phyloP scores from a whole-genome alignment of 2,113 vertebrate genomes.

The Benitochromis conjunctus region DNA sequence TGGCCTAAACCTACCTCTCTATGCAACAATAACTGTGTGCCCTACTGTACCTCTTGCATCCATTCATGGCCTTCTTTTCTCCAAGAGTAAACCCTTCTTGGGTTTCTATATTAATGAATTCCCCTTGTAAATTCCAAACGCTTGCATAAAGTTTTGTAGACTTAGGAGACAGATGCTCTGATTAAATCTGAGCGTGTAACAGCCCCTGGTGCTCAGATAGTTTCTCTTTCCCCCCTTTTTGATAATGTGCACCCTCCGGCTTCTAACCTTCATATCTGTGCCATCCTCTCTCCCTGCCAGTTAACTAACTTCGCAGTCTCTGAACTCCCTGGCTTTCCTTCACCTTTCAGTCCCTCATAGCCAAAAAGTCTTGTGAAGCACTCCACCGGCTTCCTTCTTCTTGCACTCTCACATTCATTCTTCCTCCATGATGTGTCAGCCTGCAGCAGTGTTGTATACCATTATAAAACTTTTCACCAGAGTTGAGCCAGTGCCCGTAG shows the following conservation, averaged over 20 bases:
- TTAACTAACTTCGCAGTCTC: slow-evolving; percentile 51
- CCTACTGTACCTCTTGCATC: not conserved
- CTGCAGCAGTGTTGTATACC: not conserved
- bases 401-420: not conserved
- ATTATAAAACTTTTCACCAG: not conserved
- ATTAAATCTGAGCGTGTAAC: slow-evolving; percentile 43
- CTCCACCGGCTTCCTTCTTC: not conserved
- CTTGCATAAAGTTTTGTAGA: slow-evolving; percentile 51
- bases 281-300: slow-evolving; percentile 47
- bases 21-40: not conserved
- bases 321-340: slow-evolving; percentile 37
- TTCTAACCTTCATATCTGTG: slow-evolving; percentile 57
- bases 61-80: not conserved
- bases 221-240: slow-evolving; percentile 31
- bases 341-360: slow-evolving; percentile 23
- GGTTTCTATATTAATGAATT: slow-evolving; percentile 15
- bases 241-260: slow-evolving; percentile 36
- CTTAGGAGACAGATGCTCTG: slow-evolving; percentile 49
- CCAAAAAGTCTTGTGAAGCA: not conserved
- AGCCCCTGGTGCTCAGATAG: slow-evolving; percentile 24
- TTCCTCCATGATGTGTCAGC: not conserved
- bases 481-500: not conserved
- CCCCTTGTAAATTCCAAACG: slow-evolving; percentile 5
- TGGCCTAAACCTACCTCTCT: not conserved
- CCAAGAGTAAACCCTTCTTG: not conserved